Evolutionary conservation across 53 echinoderm and acorn worm genomes (phyloP), one percentile per base, ranked within the genome.

Genomic region (Patiria pectinifera): DNA sequence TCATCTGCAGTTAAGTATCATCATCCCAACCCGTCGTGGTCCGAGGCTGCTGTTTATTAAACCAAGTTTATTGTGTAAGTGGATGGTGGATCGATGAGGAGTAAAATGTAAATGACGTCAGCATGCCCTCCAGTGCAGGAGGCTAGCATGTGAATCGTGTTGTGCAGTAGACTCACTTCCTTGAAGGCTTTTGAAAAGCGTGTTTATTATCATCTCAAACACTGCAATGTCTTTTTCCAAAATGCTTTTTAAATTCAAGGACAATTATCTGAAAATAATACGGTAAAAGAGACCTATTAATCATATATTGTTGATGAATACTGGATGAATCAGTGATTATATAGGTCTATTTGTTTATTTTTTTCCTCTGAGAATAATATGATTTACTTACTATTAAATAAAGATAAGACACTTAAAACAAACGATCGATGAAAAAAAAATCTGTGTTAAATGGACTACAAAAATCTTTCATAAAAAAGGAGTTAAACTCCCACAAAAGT

Each of bases 1-100:
- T 82, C 59, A 59, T 82, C 82, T 4, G n/a, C 23, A 7, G 53
- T 82, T 82, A 59, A 82, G 82, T 82, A 82, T 82, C 82, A 59
- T 82, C 82, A 59, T 82, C 58, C 21, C 11, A 9, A 78, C 24
- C 46, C 4, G 46, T 18, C 16, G 59, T 10, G 58, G 82, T 59
- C 53, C 18, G 25, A 46, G 82, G 59, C 82, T 59, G 59, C 53
- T 22, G 82, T 58, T 82, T 53, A 82, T 82, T 82, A 59, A 82
- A 59, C 53, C 82, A 46, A 82, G 82, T 53, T 82, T 19, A 59
- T 82, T 82, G 53, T 82, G 82, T 82, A 82, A 82, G 23, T 6
- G 49, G 59, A 58, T n/a, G 16, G 21, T 53, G 59, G 24, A 82
- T 82, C 58, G 25, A 74, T 74, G 74, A n/a, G 19, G 24, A 74